phyloP scores from a whole-genome alignment of 2,888 invertebrate genomes.

The Ophion slaviceki region DNA sequence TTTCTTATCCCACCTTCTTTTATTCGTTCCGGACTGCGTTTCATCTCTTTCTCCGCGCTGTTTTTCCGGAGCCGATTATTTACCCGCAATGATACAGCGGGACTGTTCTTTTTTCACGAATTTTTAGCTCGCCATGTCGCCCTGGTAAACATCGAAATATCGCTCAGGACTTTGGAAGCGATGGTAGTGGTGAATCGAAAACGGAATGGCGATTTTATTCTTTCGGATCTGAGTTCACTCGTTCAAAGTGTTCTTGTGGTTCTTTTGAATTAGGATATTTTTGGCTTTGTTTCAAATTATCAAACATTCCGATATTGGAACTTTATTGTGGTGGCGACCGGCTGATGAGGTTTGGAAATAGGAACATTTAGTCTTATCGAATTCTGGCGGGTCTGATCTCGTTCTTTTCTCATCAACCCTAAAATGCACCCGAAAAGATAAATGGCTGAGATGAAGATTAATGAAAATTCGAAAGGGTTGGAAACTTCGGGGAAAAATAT shows the following conservation, averaged over 20 bases:
- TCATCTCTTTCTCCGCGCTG: conserved; percentile 51
- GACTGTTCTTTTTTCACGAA: not conserved
- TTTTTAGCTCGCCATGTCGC: not conserved
- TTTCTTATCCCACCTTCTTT: conserved; percentile 45
- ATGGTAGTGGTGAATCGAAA: no score
- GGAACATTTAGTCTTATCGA: no score
- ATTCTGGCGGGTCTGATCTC: no score
- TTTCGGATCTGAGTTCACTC: no score
- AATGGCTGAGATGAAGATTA: no score
- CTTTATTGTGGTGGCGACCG: no score
- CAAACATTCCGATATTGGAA: no score
- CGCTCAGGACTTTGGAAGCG: not conserved
- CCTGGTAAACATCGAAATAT: not conserved
- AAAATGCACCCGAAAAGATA: not conserved
- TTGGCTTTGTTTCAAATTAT: no score
- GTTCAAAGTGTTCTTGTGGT: no score
- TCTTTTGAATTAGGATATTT: no score
- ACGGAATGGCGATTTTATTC: no score
- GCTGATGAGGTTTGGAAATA: no score
- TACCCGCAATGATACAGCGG: conserved; percentile 40
- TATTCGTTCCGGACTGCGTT: conserved; percentile 42
- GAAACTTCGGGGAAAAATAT: not conserved
- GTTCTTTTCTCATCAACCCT: not conserved
- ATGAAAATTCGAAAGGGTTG: not conserved
- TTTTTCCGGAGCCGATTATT: conserved; percentile 54